phyloP scores from a whole-genome alignment of 2,888 invertebrate genomes.

The Phlogophora meticulosa region DNA sequence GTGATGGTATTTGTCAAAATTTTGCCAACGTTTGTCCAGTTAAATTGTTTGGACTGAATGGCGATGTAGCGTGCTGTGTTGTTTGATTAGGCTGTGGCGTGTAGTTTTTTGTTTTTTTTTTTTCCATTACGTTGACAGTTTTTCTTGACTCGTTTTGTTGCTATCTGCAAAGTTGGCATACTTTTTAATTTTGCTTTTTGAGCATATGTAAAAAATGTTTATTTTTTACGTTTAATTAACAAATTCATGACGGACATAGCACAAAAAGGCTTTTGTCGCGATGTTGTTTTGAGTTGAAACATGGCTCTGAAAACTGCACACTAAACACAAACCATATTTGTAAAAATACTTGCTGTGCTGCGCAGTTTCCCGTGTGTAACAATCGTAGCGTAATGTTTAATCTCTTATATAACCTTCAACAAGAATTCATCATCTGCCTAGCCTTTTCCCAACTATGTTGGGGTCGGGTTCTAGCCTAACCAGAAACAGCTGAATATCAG shows the following conservation, averaged over 20 bases:
- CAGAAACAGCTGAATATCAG: no score
- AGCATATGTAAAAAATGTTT: no score
- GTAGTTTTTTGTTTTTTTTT: conserved; percentile 29
- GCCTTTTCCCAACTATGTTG: no score
- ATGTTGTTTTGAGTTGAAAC: neutral
- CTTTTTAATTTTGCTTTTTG: neutral
- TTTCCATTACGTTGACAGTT: conserved; percentile 37
- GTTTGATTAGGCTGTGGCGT: conserved; percentile 47
- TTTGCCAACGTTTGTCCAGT: conserved; percentile 44
- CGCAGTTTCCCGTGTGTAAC: no score
- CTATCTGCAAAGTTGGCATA: neutral
- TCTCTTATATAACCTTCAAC: no score
- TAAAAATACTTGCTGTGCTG: neutral
- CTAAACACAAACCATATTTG: neutral
- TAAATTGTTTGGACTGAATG: conserved; percentile 50
- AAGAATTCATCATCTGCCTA: no score
- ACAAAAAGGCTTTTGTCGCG: neutral
- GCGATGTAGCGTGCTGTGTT: conserved; percentile 19
- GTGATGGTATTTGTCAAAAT: conserved; percentile 60
- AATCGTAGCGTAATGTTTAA: no score
- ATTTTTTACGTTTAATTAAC: neutral
- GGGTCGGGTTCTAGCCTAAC: no score
- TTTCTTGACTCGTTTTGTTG: conserved; percentile 19
- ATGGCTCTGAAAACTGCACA: neutral
- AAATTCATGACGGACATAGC: neutral